Base-by-base conservation (phyloP, 2,797 vertebrate species). In the Gallinago solitaria region DNA sequence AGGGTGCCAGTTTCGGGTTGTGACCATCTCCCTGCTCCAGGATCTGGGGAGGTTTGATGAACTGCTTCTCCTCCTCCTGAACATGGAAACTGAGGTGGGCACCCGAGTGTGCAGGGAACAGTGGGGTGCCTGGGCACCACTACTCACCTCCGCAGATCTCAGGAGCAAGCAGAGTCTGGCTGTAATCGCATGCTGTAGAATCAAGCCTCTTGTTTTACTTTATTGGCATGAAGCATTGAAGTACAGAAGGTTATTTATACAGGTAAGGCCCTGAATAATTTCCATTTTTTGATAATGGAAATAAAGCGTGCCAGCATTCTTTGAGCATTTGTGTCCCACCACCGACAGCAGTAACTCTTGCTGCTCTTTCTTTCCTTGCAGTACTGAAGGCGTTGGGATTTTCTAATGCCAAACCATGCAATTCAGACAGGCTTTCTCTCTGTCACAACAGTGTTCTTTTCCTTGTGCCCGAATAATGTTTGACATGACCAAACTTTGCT, bases 1-100 rank as follows among this genome's bases (percentile, higher is more conserved):
- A 41, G 11, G 10, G 17, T 70, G 6, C 16, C 11, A 17, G 0
- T 88, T 80, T 51, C 30, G 21, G 5, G 2, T 43, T 81, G 30
- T 21, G 18, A 33, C 25, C 5, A 0, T 63, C 21, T 77, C 30
- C 56, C 50, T 75, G 27, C 19, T 4, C 17, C 5, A 12, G 57
- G 11, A 78, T 6, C 20, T 27, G 2, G 12, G 14, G n/a, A 35
- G 0, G 0, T 19, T 41, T 0, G 0, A n/a, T 71, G 45, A 64
- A 41, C 16, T 24, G 2, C 16, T 60, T 2, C 0, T 64, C 6
- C 6, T 79, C 7, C n/a, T 79, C 27, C 28, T 83, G 57, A 57
- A 11, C 5, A 18, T 32, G 3, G 1, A 69, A 91, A 48, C 53
- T 2, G 8, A 69, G 51, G 41, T 24, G 33, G 21, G 12, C 25